Base-by-base conservation (phyloP, 2,113 vertebrate species). In the Erythrolamprus reginae region DNA sequence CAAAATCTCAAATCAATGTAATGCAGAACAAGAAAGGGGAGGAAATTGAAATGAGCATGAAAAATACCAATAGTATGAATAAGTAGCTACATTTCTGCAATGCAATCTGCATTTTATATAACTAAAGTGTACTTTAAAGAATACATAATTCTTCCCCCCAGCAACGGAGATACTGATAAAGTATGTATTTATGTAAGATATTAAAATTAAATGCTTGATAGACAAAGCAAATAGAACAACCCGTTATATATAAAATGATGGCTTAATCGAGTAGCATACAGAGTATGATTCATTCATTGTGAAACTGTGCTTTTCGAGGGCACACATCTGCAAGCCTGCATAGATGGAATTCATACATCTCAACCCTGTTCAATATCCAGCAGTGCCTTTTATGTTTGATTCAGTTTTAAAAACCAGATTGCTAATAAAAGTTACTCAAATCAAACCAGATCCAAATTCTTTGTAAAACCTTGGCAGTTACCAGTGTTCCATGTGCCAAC, bases 171-270 rank as follows among this genome's bases (percentile, higher is more conserved):
- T 84, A 38, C 6, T 95, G 86, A 96, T 70, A 93, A n/a, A 84
- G 90, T 91, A 91, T 82, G 86, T 87, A 92, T 92, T 96, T 95
- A 93, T 58, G 89, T 94, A 89, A 89, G 82, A 93, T 94, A 95
- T 95, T 93, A 92, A 96, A 96, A 94, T 94, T 95, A 95, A 96
- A 94, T 91, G 87, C 90, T 82, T 96, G 90, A 94, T 95, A 94
- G 92, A 90, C 87, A 45, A 89, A 94, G 53, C 56, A 93, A 89
- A 90, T 89, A 95, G 83, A 96, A 92, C 84, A 94, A 95, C 93
- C 87, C 88, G 85, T 93, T 2, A 0, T 92, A 58, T 61, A 24
- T 82, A 92, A 94, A 95, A 92, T 92, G 61, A 92, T 92, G 53
- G 91, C 94, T 96, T 93, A 93, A 95, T 92, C 38, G 93, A 90